Base-by-base conservation (phyloP, 2,888 invertebrate species). In the Mycogona germanica region DNA sequence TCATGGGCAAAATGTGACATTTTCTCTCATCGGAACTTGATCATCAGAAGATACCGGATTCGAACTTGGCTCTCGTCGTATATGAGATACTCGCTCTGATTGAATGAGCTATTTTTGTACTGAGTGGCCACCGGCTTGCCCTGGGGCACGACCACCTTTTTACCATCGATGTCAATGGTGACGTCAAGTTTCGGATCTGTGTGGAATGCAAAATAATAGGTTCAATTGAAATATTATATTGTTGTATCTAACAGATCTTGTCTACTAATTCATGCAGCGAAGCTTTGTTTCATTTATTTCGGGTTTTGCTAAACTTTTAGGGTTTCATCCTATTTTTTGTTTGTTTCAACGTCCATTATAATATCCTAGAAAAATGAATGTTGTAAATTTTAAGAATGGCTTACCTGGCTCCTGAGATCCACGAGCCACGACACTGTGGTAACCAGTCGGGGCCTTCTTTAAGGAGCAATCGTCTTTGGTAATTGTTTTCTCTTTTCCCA, bases 241-340 rank as follows among this genome's bases (percentile, higher is more conserved):
- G n/a, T 12, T 41, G 23, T 12, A 7, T 86, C 89, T 66, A 82
- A 81, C 14, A 73, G 68, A n/a, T n/a, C n/a, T n/a, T n/a, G n/a
- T n/a, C n/a, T n/a, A n/a, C n/a, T n/a, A n/a, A n/a, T n/a, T n/a
- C n/a, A n/a, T n/a, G n/a, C n/a, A n/a, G n/a, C 2, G 78, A 72
- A 0, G 72, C 65, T 55, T 75, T 67, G 19, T 73, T 68, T 48
- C 73, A 72, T 0, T 68, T 67, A 35, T 14, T 35, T 35, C n/a
- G 35, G n/a, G 35, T 35, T 35, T 12, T 35, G 35, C 14, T 14
- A 35, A 35, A 35, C n/a, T n/a, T 35, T 35, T 35, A 35, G 35
- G 12, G 35, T 35, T 35, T 35, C 12, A 14, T 35, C 12, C 35
- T 35, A n/a, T n/a, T n/a, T n/a, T n/a, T n/a, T n/a, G n/a, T n/a